Base-by-base conservation (phyloP, 1,140 invertebrate genomes). In the Thalassaphorura encarpata region DNA sequence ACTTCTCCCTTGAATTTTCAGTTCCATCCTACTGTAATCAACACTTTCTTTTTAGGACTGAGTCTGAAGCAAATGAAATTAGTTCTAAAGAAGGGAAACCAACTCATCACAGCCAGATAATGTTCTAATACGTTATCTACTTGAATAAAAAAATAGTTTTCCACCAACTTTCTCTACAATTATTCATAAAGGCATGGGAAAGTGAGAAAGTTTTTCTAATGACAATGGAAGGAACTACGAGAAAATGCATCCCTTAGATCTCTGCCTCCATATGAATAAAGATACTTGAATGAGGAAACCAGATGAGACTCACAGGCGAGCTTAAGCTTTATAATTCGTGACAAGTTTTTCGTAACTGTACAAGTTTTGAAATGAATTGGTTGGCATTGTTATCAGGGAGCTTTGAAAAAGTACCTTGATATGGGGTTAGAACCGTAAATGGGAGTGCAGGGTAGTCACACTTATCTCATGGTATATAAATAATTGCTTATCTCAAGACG, bases 401-500 rank as follows among this genome's bases (percentile, higher is more conserved):
- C 23, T 49, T 43, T 54, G 51, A 54, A 54, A 28, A 29, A 49
- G 45, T 58, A 49, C 47, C 39, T 45, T 23, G n/a, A 11, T 8
- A 13, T 47, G 13, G 16, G 3, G 15, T 13, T 27, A 47, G 18
- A 16, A 47, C 23, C 11, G 19, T 11, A 36, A n/a, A 8, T 43
- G 41, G 45, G 8, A 47, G 13, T 4, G 45, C 11, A 6, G 18
- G 18, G 11, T 13, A 24, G 21, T 24, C 45, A 45, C 29, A 29
- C 55, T 62, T 62, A 62, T 62, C 60, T 62, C 53, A 28, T 29
- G 27, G 49, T 58, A 58, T 58, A 62, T 62, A 62, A 62, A 62
- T 62, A 62, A 62, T 62, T 62, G 56, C 59, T 61, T 61, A 61
- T 61, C 59, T 19, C 16, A 27, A 43, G 27, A 57, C 33, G 42